Evolutionary conservation across 2,888 invertebrate genomes (phyloP), one percentile per base, ranked within the genome.

Genomic region (Sthenelais limicola): DNA sequence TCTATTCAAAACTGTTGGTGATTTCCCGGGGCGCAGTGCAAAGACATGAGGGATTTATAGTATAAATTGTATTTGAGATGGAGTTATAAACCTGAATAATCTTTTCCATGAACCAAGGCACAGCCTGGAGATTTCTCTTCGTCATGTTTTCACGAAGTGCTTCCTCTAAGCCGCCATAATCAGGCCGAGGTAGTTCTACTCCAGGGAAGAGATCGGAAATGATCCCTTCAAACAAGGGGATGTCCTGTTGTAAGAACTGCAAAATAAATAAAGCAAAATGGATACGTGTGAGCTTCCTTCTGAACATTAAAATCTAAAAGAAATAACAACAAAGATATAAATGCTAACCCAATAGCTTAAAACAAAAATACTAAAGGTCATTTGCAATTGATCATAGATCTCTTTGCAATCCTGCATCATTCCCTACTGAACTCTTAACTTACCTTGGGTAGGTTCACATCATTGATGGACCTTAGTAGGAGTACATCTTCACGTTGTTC

Each of bases 381-480:
- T 12, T 18, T 18, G 12, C 18, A 15, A 43, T 43, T 18, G 12
- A 43, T 43, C 18, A 15, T 18, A 43, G 18, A 43, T 43, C 47
- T 15, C 18, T 43, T 18, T 43, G 47, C 18, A 15, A 43, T 43
- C n/a, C n/a, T n/a, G n/a, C n/a, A n/a, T n/a, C n/a, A n/a, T n/a
- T n/a, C n/a, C n/a, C n/a, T n/a, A n/a, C n/a, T n/a, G n/a, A n/a
- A 43, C 43, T 9, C 18, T 12, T 43, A 43, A 9, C 32, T 70
- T 73, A 86, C 87, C 84, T 88, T 88, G 33, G 88, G 87, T 32
- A 87, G 78, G 76, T 87, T 87, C 73, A 87, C 86, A 78, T 88
- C 87, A 71, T 85, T 86, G 74, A 88, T 87, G 47, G 88, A 87
- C 48, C 85, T 79, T 12, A 88, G 82, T n/a, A 88, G 83, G 47